Base-by-base conservation (phyloP, 1,140 invertebrate genomes). In the Cherax quadricarinatus region DNA sequence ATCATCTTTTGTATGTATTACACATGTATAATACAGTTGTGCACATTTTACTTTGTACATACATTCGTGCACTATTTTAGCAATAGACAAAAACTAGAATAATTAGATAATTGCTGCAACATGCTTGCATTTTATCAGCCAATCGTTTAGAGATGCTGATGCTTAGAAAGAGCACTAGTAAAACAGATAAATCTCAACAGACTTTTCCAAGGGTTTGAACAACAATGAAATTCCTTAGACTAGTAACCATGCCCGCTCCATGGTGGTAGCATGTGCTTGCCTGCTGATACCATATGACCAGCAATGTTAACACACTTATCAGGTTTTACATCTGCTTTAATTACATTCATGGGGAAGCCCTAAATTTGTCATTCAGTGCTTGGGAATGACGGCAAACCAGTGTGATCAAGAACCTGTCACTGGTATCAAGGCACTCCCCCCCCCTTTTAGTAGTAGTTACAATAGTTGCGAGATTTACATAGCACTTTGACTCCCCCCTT, bases 191-290 rank as follows among this genome's bases (percentile, higher is more conserved):
- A 41, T 10, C n/a, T 30, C n/a, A 57, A 24, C 70, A 53, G 79
- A n/a, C 73, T n/a, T 51, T 51, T 66, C 57, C 78, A 73, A 75
- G 85, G 51, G 16, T 75, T 75, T 75, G 70, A 75, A 75, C 21
- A 30, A 75, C 70, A 83, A 57, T 51, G 81, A 83, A 30, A 62
- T 57, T 57, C 53, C 53, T 51, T 91, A 91, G 90, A 79, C 78
- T 91, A 91, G 90, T 91, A 87, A 91, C 90, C 90, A 91, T 91
- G 90, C 75, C 90, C 83, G 78, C 82, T 91, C 83, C 90, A 66
- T 86, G 89, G 89, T 89, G 90, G 90, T 87, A 91, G 90, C 90
- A 91, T 91, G 90, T 86, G 84, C 90, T 91, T 86, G 84, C 90
- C 90, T 91, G 60, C 49, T 86, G 49, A 41, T 49, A 82, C 60